Percentiles rank a stretch among this genome's conserved stretches.
These are phyloP conservation scores for Acanthopleura granulata DNA, from an alignment of 2,888 invertebrate genomes.

Conservation along the genomic window DNA sequence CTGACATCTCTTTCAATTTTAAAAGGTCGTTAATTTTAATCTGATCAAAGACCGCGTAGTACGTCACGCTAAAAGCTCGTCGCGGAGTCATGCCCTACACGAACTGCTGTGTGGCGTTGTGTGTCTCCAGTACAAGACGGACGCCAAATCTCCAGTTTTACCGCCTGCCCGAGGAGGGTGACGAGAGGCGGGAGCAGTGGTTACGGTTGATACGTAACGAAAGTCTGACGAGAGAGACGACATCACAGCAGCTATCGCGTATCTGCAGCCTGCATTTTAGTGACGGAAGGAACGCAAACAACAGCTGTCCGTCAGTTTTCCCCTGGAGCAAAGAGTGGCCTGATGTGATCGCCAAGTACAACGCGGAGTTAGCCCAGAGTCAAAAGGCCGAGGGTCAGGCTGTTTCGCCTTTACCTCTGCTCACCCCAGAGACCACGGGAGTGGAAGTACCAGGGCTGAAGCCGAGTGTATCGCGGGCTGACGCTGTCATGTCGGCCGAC, in stretches of 20 bases:
- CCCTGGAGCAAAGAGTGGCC: slow-evolving; percentile 17
- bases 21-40: too few species aligned
- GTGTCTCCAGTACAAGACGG: slow-evolving; percentile 5
- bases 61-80: too few species aligned
- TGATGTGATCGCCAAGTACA: slow-evolving; percentile 1
- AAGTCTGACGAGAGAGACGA: slow-evolving; percentile 11
- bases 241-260: neutral
- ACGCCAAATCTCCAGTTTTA: slow-evolving; percentile 12
- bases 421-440: neutral
- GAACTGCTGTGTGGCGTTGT: slow-evolving; percentile 13
- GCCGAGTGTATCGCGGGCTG: neutral
- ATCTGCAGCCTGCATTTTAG: slow-evolving; percentile 13
- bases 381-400: neutral
- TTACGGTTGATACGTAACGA: slow-evolving; percentile 15
- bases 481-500: neutral
- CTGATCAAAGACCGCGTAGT: too few species aligned
- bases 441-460: neutral
- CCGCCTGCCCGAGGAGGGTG: neutral
- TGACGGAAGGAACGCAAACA: neutral
- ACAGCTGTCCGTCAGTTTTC: neutral
- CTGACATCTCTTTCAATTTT: too few species aligned
- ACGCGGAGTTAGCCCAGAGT: neutral
- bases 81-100: neutral
- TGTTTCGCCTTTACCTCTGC: neutral
- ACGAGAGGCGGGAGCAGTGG: slow-evolving; percentile 2